Evolutionary conservation across 2,113 vertebrate genomes (phyloP).

Genomic region (Amblyornis subalaris): DNA sequence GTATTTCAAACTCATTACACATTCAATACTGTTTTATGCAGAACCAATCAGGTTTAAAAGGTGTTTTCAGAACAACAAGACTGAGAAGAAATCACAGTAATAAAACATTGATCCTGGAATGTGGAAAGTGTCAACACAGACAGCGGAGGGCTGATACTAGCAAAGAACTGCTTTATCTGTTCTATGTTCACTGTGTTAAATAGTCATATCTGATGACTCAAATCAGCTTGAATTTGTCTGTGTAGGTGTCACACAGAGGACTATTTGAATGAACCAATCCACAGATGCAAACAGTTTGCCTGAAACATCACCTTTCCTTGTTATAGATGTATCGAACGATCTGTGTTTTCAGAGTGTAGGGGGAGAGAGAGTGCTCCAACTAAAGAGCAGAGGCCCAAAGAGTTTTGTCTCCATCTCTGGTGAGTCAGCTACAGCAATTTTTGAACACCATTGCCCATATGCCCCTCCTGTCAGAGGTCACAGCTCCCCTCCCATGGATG

Average conservation of each 20-base stretch:
- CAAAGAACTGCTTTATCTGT: neutral
- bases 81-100: constrained; percentile 16
- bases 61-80: neutral
- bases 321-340: neutral
- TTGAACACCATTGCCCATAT: fast-evolving
- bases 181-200: neutral
- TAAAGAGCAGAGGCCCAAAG: neutral
- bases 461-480: neutral
- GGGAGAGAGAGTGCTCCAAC: neutral
- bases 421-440: neutral
- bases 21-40: neutral
- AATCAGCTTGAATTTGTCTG: neutral
- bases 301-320: neutral
- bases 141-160: neutral
- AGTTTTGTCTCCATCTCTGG: neutral
- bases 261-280: neutral
- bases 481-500: neutral
- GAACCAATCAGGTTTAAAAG: neutral
- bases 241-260: neutral
- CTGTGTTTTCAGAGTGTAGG: neutral
- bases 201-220: neutral
- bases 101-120: neutral
- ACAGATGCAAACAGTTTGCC: neutral
- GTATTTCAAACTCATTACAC: neutral
- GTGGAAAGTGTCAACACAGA: neutral